phyloP scores from a whole-genome alignment of 2,113 vertebrate species.

The Perca fluviatilis region DNA sequence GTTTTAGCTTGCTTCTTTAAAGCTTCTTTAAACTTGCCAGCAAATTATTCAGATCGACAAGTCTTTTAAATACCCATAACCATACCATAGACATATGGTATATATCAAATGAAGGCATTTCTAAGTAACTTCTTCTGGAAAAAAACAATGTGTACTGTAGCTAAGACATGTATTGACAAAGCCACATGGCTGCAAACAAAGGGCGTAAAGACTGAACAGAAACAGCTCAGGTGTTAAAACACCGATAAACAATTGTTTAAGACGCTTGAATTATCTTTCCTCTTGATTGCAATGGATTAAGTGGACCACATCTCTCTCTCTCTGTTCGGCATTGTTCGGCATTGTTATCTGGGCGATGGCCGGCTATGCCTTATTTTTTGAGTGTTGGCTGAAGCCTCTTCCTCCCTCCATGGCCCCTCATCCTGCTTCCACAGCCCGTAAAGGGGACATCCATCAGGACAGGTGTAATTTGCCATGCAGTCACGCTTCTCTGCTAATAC shows the following conservation, averaged over 20 bases:
- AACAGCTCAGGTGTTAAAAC: background rate
- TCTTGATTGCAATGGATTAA: slow-evolving; percentile 40
- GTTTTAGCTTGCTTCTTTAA: background rate
- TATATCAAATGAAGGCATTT: background rate
- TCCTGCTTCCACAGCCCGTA: slow-evolving; percentile 53
- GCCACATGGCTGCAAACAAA: background rate
- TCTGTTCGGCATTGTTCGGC: slow-evolving; percentile 52
- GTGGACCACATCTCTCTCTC: slow-evolving; percentile 39
- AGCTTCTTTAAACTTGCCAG: too few species aligned
- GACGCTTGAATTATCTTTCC: background rate
- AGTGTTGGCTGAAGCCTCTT: slow-evolving; percentile 16
- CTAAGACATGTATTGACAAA: background rate
- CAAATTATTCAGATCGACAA: too few species aligned
- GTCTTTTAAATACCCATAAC: too few species aligned
- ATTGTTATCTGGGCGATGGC: slow-evolving; percentile 36
- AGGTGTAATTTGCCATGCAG: slow-evolving; percentile 70
- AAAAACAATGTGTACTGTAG: background rate
- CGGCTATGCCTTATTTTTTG: slow-evolving; percentile 60
- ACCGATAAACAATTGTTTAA: background rate
- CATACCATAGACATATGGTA: background rate
- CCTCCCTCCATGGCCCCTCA: slow-evolving; percentile 38
- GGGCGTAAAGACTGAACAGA: background rate
- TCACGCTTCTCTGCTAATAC: slow-evolving; percentile 67
- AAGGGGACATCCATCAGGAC: slow-evolving; percentile 77
- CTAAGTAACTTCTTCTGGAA: background rate